Evolutionary conservation across 2,888 invertebrate genomes (phyloP).

Genomic region (Cephus pulcher): DNA sequence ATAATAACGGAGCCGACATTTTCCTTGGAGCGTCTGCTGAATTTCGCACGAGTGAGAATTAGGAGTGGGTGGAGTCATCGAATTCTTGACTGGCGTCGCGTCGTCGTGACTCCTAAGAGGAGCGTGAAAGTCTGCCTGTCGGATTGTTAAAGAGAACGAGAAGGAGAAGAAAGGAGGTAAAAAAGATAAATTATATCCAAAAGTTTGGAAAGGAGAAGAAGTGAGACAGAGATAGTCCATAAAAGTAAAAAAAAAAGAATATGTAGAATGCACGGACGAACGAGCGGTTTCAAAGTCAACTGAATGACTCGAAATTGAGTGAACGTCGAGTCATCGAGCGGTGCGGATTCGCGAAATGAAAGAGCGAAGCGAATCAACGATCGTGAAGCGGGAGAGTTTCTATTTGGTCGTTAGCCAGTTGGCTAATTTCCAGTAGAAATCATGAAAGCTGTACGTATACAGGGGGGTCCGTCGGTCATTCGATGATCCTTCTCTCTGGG

Average conservation of each 20-base stretch:
- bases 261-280: not conserved
- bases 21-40: not conserved
- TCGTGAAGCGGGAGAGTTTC: conserved; percentile 34
- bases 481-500: conserved; percentile 58
- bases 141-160: not conserved
- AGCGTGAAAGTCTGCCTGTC: not conserved
- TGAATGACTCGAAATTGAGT: conserved; percentile 36
- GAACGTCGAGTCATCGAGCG: conserved; percentile 31
- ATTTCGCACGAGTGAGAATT: not conserved
- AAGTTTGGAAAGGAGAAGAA: too few relatives aligned
- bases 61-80: not conserved
- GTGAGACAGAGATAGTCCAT: not conserved
- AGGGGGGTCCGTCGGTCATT: conserved; percentile 55
- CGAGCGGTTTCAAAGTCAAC: not conserved
- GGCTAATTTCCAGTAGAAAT: conserved; percentile 67
- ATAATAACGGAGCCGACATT: not conserved
- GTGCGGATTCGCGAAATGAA: conserved; percentile 34
- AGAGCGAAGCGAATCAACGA: conserved; percentile 30
- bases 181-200: too few relatives aligned
- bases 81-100: not conserved
- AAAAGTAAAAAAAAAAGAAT: not conserved
- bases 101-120: not conserved
- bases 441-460: conserved; percentile 54
- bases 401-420: conserved; percentile 67
- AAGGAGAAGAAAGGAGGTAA: too few relatives aligned